Base-by-base conservation (phyloP, 2,888 invertebrate species). In the Caenorhabditis angaria region DNA sequence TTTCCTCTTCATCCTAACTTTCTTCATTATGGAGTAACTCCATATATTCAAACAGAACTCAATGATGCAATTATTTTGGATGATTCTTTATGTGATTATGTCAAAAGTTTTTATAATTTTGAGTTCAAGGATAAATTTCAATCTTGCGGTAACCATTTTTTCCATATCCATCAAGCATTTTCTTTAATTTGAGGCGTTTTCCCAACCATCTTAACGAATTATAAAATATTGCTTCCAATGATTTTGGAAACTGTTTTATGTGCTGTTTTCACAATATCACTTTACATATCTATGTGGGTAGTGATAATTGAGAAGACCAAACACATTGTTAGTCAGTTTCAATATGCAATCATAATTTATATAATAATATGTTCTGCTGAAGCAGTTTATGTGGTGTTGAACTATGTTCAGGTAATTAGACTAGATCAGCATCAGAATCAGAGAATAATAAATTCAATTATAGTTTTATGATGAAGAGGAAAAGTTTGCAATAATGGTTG, bases 271-370 rank as follows among this genome's bases (percentile, higher is more conserved):
- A 67, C 62, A 14, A 25, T 54, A 22, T 4, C 47, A 1, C 4
- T 53, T 1, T 67, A 67, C 24, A 54, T 61, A 47, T 54, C 27
- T 12, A 22, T 62, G 0, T 29, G n/a, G n/a, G n/a, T 67, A 47
- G 24, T 29, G 5, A 28, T 50, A 1, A 22, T 58, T 1, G 35
- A 47, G 12, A 54, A 53, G n/a, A 29, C 67, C 6, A 58, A 56
- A n/a, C 62, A 53, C 18, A 57, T 61, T 10, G 62, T 67, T 0
- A 67, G 67, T 29, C 56, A 67, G 24, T 67, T 67, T 20, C 67
- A 67, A 27, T 62, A 61, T 20, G 57, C 67, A 10, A 62, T 67
- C 47, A 14, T 62, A 3, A 20, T 62, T 0, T 67, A 67, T 20
- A 32, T 67, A 4, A 18, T 35, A 10, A 18, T 67, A 10, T 67